Evolutionary conservation across 2,888 invertebrate species (phyloP).

Genomic region (Pasiphila rectangulata): DNA sequence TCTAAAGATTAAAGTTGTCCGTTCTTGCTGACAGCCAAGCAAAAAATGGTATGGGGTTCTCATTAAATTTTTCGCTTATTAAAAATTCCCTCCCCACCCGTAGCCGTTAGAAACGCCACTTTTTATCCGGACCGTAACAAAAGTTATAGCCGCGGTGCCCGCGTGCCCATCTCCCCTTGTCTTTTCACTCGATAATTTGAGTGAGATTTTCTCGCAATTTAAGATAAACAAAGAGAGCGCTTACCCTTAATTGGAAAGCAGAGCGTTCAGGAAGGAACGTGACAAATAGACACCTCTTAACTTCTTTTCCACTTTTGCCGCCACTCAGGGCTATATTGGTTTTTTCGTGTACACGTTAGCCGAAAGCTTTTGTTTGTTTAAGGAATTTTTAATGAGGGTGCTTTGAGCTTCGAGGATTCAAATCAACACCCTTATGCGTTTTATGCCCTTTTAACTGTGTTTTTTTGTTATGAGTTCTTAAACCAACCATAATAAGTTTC

Average conservation of each 20-base stretch:
- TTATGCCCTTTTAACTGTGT: slow-evolving; percentile 2
- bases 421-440: slow-evolving; percentile 36
- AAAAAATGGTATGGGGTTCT: slow-evolving; percentile 62
- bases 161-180: slow-evolving; percentile 60
- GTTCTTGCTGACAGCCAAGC: slow-evolving; percentile 60
- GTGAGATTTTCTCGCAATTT: slow-evolving; percentile 82
- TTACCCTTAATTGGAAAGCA: slow-evolving; percentile 82
- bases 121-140: slow-evolving; percentile 73
- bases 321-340: slow-evolving; percentile 73
- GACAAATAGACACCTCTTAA: slow-evolving; percentile 82
- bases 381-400: slow-evolving; percentile 68
- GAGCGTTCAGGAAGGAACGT: slow-evolving; percentile 79
- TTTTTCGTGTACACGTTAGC: slow-evolving; percentile 67
- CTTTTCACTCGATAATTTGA: slow-evolving; percentile 79
- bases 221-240: slow-evolving; percentile 81
- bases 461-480: no score
- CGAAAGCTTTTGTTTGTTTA: slow-evolving; percentile 73
- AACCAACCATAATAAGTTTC: no score
- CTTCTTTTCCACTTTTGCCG: slow-evolving; percentile 77
- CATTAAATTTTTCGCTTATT: slow-evolving; percentile 81
- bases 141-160: slow-evolving; percentile 71
- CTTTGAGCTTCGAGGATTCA: slow-evolving; percentile 37
- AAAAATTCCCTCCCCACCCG: slow-evolving; percentile 77
- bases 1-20: slow-evolving; percentile 49
- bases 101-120: slow-evolving; percentile 70